A percentile compares a stretch with the other conserved stretches of the same genome.
phyloP scores from a whole-genome alignment of 2,888 invertebrate species.

The Eurois occulta region DNA sequence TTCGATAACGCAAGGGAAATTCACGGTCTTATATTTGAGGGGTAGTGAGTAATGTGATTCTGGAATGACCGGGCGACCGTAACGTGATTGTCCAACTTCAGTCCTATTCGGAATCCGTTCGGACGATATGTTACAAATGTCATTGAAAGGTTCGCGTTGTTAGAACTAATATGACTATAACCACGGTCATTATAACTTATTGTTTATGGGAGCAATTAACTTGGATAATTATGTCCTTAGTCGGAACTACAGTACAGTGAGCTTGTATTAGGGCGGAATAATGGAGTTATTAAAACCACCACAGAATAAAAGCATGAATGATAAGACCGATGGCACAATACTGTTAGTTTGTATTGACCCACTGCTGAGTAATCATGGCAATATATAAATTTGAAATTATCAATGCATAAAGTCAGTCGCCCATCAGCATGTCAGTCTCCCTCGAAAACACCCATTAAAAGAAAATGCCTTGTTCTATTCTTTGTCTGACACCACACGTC shows the following conservation, averaged over 20 bases:
- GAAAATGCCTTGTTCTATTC: constrained; percentile 28
- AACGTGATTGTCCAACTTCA: constrained; percentile 52
- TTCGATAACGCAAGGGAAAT: constrained; percentile 30
- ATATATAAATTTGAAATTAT: not conserved
- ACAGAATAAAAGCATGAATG: not conserved
- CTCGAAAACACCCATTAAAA: constrained; percentile 8
- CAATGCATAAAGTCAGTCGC: not conserved
- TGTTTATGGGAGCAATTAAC: constrained; percentile 21
- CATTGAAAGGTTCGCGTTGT: constrained; percentile 43
- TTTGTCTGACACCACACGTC: constrained; percentile 24
- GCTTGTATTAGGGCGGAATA: not conserved
- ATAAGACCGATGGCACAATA: not conserved
- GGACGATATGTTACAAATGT: constrained; percentile 46
- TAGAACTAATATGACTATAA: constrained; percentile 21
- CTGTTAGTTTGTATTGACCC: not conserved
- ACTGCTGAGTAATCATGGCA: not conserved
- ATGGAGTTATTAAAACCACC: not conserved
- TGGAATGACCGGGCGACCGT: constrained; percentile 54
- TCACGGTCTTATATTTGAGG: constrained; percentile 42
- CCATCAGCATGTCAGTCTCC: not conserved
- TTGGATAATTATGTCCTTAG: not conserved
- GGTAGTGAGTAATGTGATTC: constrained; percentile 48
- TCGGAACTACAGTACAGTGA: not conserved
- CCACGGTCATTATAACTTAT: constrained; percentile 1
- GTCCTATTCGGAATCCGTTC: constrained; percentile 27